phyloP scores from a whole-genome alignment of 2,888 invertebrate species.

The Pandemis heparana region DNA sequence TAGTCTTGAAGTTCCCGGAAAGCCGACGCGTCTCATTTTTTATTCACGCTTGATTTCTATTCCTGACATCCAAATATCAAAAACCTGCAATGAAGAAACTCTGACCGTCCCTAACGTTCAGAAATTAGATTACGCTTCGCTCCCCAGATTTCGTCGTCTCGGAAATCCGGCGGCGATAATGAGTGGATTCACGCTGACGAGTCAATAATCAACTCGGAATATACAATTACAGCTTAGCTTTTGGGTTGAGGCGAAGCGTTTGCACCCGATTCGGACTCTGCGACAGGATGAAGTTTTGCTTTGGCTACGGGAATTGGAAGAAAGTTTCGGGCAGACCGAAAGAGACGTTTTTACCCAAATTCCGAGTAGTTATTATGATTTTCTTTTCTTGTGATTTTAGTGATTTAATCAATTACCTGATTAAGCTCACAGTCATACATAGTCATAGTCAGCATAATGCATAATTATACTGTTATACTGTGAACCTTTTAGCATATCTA shows the following conservation, averaged over 20 bases:
- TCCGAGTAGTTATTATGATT: no score
- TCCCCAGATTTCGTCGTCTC: conserved; percentile 26
- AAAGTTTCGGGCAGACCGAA: neutral
- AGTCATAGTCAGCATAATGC: no score
- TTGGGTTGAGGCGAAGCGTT: neutral
- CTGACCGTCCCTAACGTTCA: conserved; percentile 2
- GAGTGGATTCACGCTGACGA: conserved; percentile 33
- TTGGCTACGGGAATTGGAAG: neutral
- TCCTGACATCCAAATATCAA: neutral
- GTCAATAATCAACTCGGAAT: conserved; percentile 38
- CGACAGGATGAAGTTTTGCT: neutral
- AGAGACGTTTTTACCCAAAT: no score
- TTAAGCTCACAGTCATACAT: no score
- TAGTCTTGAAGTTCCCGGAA: no score
- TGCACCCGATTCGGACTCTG: conserved; percentile 7
- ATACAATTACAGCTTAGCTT: conserved; percentile 31
- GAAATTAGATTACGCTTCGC: conserved; percentile 37
- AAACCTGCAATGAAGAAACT: neutral
- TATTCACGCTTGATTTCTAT: neutral
- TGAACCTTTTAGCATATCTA: no score
- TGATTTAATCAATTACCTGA: no score
- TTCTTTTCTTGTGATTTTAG: no score
- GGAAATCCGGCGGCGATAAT: conserved; percentile 39
- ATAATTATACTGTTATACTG: no score
- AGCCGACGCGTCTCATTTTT: no score